Evolutionary conservation across 1,140 invertebrate genomes (phyloP), one percentile per base, ranked within the genome.

Genomic region (Uloborus diversus): DNA sequence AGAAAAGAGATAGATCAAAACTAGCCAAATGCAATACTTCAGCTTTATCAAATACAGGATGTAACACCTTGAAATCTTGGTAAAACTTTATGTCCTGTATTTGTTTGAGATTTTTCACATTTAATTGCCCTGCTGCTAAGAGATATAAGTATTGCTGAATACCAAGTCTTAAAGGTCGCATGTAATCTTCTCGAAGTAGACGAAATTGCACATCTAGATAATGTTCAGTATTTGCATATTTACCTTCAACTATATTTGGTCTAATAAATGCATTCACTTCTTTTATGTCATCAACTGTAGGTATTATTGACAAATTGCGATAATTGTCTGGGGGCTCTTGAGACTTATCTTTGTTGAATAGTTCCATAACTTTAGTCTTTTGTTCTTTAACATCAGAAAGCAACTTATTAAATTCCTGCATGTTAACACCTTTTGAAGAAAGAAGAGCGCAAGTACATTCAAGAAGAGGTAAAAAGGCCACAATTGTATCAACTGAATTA

Each of bases 191-290:
- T 13, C 92, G 85, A 25, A 95, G 85, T 3, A 94, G 86, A 13
- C 92, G 86, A 83, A 93, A 94, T 82, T 95, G 94, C 0, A 92
- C 88, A 83, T 94, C 92, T 13, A 96, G 85, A 84, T 96, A 96
- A 81, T 94, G 90, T 32, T 92, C 88, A 0, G 90, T 86, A 84
- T 89, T 86, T 5, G 86, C 82, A 85, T 93, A 94, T 14, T 66
- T 76, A 1, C 87, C 87, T 32, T 84, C 51, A 11, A 83, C 69
- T 59, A 84, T 85, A 78, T 87, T 88, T 28, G 81, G 79, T 30
- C 85, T 82, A 0, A 89, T 65, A 69, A 85, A 85, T 32, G 86
- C 84, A 49, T 81, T 79, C 33, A 33, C 28, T 30, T 47, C 3
- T 57, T 47, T 17, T 42, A 79, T 30, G 7, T 65, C 56, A 30